Evolutionary conservation across 2,797 vertebrate species (phyloP).

Genomic region (Sebastes cheni): DNA sequence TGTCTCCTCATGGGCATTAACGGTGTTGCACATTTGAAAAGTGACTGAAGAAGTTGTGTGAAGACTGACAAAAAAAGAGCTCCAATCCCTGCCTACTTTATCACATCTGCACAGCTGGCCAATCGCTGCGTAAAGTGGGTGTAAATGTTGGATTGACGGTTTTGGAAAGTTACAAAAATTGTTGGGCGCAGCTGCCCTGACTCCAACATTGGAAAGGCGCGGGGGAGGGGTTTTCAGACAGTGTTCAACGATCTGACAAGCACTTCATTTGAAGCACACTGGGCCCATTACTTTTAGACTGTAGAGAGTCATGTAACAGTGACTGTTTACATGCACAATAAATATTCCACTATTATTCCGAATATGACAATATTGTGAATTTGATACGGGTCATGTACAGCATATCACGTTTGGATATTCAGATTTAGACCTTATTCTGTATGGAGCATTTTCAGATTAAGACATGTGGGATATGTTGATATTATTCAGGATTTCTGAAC

Average conservation of each 20-base stretch:
- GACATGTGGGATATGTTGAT: too few relatives aligned
- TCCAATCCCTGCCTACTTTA: neutral
- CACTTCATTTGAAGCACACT: neutral
- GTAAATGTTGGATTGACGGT: neutral
- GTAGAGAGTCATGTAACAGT: neutral
- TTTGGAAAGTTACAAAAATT: slow-evolving; percentile 3
- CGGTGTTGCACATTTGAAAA: neutral
- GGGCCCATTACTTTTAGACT: neutral
- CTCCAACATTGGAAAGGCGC: neutral
- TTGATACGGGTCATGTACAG: neutral
- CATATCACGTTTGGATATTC: too few relatives aligned
- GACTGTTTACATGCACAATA: too few relatives aligned
- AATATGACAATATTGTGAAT: too few relatives aligned
- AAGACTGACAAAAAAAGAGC: neutral
- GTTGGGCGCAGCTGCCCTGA: neutral
- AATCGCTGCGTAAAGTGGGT: neutral
- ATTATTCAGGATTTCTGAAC: too few relatives aligned
- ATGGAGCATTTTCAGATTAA: too few relatives aligned
- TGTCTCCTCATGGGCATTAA: neutral
- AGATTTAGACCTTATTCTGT: too few relatives aligned
- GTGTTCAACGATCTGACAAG: neutral
- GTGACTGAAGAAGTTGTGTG: neutral
- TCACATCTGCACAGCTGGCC: neutral
- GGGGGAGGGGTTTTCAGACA: neutral
- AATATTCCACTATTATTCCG: too few relatives aligned